Base-by-base conservation (phyloP, 2,797 vertebrate species). In the Alca torda region DNA sequence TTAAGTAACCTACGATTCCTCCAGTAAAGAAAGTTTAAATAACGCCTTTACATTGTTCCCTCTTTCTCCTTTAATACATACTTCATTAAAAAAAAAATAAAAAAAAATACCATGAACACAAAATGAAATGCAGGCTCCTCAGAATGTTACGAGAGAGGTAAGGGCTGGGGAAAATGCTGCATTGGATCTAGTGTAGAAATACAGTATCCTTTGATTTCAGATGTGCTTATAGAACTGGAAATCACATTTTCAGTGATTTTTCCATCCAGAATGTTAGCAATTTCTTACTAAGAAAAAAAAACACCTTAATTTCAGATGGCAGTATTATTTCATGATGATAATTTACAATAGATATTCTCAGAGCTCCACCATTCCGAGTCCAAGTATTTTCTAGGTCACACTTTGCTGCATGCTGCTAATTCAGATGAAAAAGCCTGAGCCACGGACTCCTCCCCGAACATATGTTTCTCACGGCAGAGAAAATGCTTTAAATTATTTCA, bases 311-410 rank as follows among this genome's bases (percentile, higher is more conserved):
- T 94, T 96, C 84, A 84, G 69, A 67, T n/a, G 33, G 76, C 84
- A 89, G 65, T 45, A 70, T 64, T 89, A 65, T 80, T 87, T 90
- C 89, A 39, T 48, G 51, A 73, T 82, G 56, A 10, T 56, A 69
- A 70, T 56, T 69, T 64, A 93, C 67, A 51, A 63, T 16, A 80
- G 51, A 83, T 76, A 50, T 28, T 78, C 54, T 94, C 75, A 77
- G 53, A 91, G 69, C 75, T 87, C 64, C 30, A 9, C 68, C 57
- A 59, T 81, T 96, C 84, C 45, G 72, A 89, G 69, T 77, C 90
- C 89, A 91, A 91, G 63, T 43, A 73, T 93, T 96, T 94, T 96
- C 93, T 96, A 93, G 95, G 95, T 96, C 96, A 96, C 45, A 33
- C 60, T 95, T 95, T 84, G 69, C 90, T 89, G 84, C 94, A 95